Conservation (phyloP, 53 echinoderm and acorn worm species). For the Temnopleurus reevesii region DNA sequence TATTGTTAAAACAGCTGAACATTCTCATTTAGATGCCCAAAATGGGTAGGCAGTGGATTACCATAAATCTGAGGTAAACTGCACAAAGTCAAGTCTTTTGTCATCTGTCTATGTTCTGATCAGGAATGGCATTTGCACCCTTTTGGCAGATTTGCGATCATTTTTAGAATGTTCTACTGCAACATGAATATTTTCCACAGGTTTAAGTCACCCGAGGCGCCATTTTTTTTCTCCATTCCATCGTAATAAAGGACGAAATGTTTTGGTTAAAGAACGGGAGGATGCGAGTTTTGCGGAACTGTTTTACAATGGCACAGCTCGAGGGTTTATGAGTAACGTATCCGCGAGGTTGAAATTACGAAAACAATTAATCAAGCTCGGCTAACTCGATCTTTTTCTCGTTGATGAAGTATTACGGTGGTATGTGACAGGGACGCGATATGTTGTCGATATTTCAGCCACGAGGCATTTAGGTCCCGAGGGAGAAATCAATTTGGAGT, state of each 20-base stretch:
- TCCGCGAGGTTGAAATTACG: conserved; percentile 3
- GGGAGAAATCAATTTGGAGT: conserved; percentile 11
- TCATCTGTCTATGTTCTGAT: too few relatives aligned
- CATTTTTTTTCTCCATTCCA: not conserved
- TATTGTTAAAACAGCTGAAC: too few relatives aligned
- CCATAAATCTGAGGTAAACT: too few relatives aligned
- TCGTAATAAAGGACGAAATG: conserved; percentile 3
- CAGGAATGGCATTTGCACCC: too few relatives aligned
- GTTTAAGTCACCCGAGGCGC: not conserved
- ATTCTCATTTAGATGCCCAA: too few relatives aligned
- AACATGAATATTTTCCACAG: conserved; percentile 11
- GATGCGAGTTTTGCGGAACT: not conserved
- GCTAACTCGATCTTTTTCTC: not conserved
- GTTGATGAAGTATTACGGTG: not conserved
- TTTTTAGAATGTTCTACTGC: not conserved
- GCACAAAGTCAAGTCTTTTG: too few relatives aligned
- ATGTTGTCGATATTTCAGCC: conserved; percentile 1
- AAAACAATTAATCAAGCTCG: conserved; percentile 36
- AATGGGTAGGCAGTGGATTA: too few relatives aligned
- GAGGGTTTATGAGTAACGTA: conserved; percentile 19
- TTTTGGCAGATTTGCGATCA: too few relatives aligned
- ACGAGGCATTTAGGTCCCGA: not conserved
- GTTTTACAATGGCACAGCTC: not conserved
- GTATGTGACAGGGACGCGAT: conserved; percentile 6
- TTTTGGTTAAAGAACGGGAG: not conserved